Conservation (phyloP, 2,797 vertebrate genomes). For the Emys orbicularis region DNA sequence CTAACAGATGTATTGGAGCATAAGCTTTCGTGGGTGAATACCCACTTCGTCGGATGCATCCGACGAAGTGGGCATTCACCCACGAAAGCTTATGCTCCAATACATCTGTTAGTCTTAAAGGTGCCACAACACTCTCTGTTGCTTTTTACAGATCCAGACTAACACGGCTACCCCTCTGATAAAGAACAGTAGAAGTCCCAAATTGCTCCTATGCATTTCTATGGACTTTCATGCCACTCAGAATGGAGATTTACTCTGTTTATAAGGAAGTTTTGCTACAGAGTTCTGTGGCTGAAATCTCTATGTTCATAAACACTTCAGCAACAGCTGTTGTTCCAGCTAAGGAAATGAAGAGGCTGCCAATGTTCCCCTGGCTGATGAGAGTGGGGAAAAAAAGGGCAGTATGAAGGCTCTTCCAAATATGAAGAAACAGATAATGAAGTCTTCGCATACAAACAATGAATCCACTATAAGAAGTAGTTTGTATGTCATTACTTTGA, state of each 20-base stretch:
- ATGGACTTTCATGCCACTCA: neutral
- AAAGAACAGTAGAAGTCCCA: neutral
- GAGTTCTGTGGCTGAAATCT: neutral
- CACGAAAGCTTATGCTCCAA: too few species aligned
- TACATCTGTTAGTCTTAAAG: too few species aligned
- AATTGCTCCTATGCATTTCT: neutral
- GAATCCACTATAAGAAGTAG: neutral
- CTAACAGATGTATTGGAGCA: too few species aligned
- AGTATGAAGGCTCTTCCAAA: neutral
- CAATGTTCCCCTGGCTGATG: neutral
- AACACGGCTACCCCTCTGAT: too few species aligned
- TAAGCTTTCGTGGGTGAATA: too few species aligned
- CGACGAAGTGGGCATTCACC: too few species aligned
- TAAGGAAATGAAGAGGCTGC: neutral
- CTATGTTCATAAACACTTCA: neutral
- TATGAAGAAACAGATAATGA: neutral
- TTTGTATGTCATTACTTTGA: neutral
- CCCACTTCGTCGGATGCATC: too few species aligned
- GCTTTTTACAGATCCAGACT: too few species aligned
- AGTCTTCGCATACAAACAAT: neutral
- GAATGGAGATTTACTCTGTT: neutral
- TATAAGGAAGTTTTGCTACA: neutral
- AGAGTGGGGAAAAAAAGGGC: neutral
- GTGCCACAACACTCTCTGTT: too few species aligned
- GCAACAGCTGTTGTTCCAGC: neutral